Evolutionary conservation across 1,140 invertebrate genomes (phyloP), one percentile per base, ranked within the genome.

Genomic region (Amyelois transitella): DNA sequence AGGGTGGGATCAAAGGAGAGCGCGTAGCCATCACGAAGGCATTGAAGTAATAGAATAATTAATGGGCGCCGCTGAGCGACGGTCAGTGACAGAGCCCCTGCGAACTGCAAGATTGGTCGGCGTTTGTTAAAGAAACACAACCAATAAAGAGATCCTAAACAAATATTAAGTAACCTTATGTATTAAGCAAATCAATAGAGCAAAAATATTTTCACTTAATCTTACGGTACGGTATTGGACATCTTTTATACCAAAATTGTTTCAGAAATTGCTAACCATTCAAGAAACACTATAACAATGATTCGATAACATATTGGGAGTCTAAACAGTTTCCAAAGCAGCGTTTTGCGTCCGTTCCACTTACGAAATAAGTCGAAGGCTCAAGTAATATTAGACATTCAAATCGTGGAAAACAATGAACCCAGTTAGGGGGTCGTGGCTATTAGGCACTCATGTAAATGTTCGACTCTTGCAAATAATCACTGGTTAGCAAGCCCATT

Each of bases 1-100:
- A 65, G 65, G 62, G 44, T 44, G 32, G 52, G 69, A 75, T 75
- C 73, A 74, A 77, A 74, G 66, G 63, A 53, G 62, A 60, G 66
- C 62, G 69, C 75, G 66, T 69, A 71, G 43, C 53, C 58, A 72
- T 66, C 60, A 71, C 54, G 63, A 72, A 62, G 66, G 66, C 70
- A 75, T 72, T 71, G 71, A 55, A 62, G 72, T 76, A 79, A 79
- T 79, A 77, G 76, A 79, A 76, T 81, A 79, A 81, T 81, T 79
- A 81, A 79, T 77, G 75, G 76, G 59, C 71, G 61, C 64, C 63
- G 64, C 59, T 54, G 65, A 60, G 60, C 49, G 51, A 66, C 65
- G 72, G 76, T 77, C 74, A 79, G 55, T 73, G 75, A 75, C 74
- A 72, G 69, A 53, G 43, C 51, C 50, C 57, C 63, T 54, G 43